These are phyloP conservation scores for Neosalanx taihuensis DNA, from an alignment of 2,797 vertebrate genomes.

Conservation along the genomic window DNA sequence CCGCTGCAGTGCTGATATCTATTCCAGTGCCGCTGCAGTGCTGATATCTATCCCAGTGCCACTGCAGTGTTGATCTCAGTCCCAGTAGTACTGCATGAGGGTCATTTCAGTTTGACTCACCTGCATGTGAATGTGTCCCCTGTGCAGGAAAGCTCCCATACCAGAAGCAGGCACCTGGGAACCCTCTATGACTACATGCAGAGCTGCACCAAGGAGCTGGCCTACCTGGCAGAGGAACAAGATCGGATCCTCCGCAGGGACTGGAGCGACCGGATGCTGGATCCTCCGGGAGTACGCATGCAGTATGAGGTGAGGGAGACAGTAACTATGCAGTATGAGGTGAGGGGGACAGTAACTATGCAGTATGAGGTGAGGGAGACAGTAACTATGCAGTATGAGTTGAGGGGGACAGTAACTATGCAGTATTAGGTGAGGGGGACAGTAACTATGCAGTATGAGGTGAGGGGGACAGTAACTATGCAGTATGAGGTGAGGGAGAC, in stretches of 20 bases:
- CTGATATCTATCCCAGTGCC: neutral
- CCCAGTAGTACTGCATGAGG: neutral
- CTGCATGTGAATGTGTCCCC: neutral
- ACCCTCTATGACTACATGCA: constrained; percentile 90
- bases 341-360: neutral
- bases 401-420: too few species aligned
- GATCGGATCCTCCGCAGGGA: constrained; percentile 83
- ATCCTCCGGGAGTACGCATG: constrained; percentile 69
- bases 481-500: too few species aligned
- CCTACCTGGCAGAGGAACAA: constrained; percentile 81
- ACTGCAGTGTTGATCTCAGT: neutral
- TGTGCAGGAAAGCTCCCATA: constrained; percentile 78
- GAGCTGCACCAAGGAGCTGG: constrained; percentile 85
- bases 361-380: neutral
- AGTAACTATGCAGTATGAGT: neutral
- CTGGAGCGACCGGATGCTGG: constrained; percentile 89
- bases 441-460: too few species aligned
- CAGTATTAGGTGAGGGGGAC: too few species aligned
- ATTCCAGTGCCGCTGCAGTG: neutral
- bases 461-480: too few species aligned
- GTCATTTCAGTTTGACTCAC: neutral
- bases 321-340: constrained; percentile 10
- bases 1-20: neutral
- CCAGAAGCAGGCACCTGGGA: constrained; percentile 73
- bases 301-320: constrained; percentile 81